Evolutionary conservation across 1,140 invertebrate species (phyloP).

Genomic region (Calephelis virginiensis): DNA sequence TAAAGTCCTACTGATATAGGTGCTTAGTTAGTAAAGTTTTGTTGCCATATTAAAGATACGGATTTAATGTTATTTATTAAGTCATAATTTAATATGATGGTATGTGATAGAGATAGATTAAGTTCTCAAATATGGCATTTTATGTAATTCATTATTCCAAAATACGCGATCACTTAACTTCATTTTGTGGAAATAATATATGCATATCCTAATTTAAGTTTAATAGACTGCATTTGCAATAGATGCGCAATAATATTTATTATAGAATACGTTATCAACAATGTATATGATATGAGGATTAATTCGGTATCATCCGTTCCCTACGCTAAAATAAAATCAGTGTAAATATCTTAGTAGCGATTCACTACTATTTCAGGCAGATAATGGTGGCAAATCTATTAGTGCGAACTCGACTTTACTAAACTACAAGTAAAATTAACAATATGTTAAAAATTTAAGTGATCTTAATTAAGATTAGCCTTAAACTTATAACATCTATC

Average conservation of each 20-base stretch:
- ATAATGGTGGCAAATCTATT: too few relatives aligned
- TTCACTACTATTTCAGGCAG: too few relatives aligned
- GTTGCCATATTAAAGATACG: constrained; percentile 76
- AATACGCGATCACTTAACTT: constrained; percentile 3
- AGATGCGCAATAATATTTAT: neutral
- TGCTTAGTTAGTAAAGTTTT: constrained; percentile 75
- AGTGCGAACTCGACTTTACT: too few relatives aligned
- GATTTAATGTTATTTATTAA: constrained; percentile 72
- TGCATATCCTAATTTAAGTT: constrained; percentile 15
- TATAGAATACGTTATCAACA: neutral
- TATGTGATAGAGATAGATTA: constrained; percentile 69
- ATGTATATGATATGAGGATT: neutral
- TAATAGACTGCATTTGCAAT: constrained; percentile 13
- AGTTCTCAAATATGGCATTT: constrained; percentile 44
- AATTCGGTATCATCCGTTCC: neutral
- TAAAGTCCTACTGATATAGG: constrained; percentile 67
- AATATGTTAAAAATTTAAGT: too few relatives aligned
- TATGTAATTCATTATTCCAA: constrained; percentile 32
- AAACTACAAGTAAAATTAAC: too few relatives aligned
- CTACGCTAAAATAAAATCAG: too few relatives aligned
- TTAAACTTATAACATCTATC: too few relatives aligned
- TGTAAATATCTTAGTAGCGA: too few relatives aligned
- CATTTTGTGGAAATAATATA: neutral
- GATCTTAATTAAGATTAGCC: too few relatives aligned
- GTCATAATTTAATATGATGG: constrained; percentile 69